phyloP scores from a whole-genome alignment of 2,797 vertebrate species.

The Danionella dracula region DNA sequence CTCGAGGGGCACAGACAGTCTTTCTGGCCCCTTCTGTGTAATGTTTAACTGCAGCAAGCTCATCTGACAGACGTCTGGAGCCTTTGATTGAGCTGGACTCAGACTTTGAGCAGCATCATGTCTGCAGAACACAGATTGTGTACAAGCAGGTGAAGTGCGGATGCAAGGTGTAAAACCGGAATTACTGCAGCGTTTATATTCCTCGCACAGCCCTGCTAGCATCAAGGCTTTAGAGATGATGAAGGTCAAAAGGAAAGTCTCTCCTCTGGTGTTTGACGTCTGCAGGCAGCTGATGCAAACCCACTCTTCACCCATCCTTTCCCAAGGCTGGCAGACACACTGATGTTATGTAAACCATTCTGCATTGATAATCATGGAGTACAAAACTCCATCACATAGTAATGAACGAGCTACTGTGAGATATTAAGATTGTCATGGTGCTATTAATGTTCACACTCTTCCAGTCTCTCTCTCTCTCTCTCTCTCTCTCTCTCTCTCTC shows the following conservation, averaged over 20 bases:
- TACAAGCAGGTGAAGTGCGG: background rate
- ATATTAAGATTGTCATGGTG: too few relatives aligned
- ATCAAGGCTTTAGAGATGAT: slow-evolving; percentile 20
- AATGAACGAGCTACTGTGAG: background rate
- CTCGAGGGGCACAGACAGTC: slow-evolving; percentile 21
- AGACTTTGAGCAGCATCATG: slow-evolving; percentile 5
- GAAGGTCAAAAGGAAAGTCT: slow-evolving; percentile 37
- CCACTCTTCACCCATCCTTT: slow-evolving; percentile 10
- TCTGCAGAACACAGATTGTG: slow-evolving; percentile 33
- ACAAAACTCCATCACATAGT: background rate
- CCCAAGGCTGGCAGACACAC: background rate
- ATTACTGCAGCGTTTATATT: slow-evolving; percentile 9
- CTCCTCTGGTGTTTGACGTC: slow-evolving; percentile 38
- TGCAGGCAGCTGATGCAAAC: slow-evolving; percentile 19
- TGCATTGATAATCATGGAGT: background rate
- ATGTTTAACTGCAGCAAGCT: slow-evolving; percentile 6
- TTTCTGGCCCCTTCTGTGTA: slow-evolving; percentile 24
- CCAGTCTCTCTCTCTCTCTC: too few relatives aligned
- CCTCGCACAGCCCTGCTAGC: slow-evolving; percentile 16
- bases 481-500: too few relatives aligned
- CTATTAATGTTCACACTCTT: too few relatives aligned
- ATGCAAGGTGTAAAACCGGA: slow-evolving; percentile 3
- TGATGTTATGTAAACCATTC: background rate
- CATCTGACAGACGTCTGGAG: slow-evolving; percentile 38
- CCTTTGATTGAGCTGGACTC: slow-evolving; percentile 21